Evolutionary conservation across 1,140 invertebrate genomes (phyloP).

Genomic region (Sitodiplosis mosellana): DNA sequence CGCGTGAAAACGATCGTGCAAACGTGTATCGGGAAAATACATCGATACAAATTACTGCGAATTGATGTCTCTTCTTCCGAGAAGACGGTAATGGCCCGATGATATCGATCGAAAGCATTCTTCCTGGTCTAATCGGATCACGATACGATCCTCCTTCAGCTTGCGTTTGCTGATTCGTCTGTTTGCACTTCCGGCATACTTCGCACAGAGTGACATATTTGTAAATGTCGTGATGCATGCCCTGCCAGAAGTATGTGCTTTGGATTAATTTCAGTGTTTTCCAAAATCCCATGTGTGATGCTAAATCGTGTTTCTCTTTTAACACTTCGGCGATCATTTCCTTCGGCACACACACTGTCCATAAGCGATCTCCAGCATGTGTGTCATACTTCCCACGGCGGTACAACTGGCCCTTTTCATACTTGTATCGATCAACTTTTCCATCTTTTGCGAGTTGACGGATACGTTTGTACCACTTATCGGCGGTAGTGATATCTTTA

Average conservation of each 20-base stretch:
- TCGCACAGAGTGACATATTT: no score
- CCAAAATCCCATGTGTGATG: no score
- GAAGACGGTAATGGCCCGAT: constrained; percentile 3
- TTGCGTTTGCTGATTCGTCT: no score
- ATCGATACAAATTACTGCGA: constrained; percentile 5
- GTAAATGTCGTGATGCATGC: no score
- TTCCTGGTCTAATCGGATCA: constrained; percentile 1
- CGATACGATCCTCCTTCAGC: neutral
- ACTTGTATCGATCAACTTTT: constrained; percentile 5
- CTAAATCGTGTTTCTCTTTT: no score
- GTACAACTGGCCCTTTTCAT: neutral
- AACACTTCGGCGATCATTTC: no score
- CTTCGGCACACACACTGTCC: no score
- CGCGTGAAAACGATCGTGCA: constrained; percentile 2
- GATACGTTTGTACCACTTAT: neutral
- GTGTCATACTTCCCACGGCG: no score
- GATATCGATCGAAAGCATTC: constrained; percentile 3
- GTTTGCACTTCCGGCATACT: neutral
- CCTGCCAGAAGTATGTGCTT: no score
- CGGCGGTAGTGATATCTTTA: neutral
- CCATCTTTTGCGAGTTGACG: neutral
- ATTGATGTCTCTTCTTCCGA: neutral
- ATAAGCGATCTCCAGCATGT: no score
- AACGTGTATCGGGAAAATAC: constrained; percentile 6
- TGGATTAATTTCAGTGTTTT: no score